Evolutionary conservation across 2,797 vertebrate genomes (phyloP), one percentile per base, ranked within the genome.

Genomic region (Coendou prehensilis): DNA sequence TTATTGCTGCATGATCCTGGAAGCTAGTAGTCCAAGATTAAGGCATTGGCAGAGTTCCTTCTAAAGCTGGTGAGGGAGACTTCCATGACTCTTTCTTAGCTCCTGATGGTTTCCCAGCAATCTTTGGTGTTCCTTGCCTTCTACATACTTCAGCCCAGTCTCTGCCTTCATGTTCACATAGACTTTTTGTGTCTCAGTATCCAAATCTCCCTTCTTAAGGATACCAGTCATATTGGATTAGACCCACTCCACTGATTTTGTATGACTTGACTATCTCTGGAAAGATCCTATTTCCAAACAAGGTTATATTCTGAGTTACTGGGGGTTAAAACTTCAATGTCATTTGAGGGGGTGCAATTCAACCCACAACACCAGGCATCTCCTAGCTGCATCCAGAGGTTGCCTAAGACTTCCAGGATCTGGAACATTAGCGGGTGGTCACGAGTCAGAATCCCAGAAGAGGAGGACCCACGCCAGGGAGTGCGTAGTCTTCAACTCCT

Each of bases 251-350:
- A 41, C 63, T 69, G 37, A 93, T 59, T 18, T 83, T 18, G 78
- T 59, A 80, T 95, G 85, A 83, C 18, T 61, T 88, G 45, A 26
- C 30, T 96, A 50, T 57, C 17, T 91, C 13, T 76, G 7, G 64
- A 57, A 81, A 93, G 63, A 83, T 5, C 14, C 14, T 81, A 52
- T 75, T 94, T 93, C 33, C 69, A 83, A 75, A 59, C 69, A 80
- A 94, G 13, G 9, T 83, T 71, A 89, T 22, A 54, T 83, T 96
- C 57, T 91, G 80, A 80, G 37, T 4, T 81, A 33, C 15, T 47
- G 0, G 22, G 5, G 2, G 5, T 85, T 86, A 85, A 41, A 76
- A 94, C 30, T 82, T 95, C 26, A 73, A 54, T 75, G n/a, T 64
- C 8, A 84, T 90, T n/a, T 5, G 11, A 79, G 28, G 13, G 10